Evolutionary conservation across 2,888 invertebrate genomes (phyloP).

Genomic region (Hypomecis punctinalis): DNA sequence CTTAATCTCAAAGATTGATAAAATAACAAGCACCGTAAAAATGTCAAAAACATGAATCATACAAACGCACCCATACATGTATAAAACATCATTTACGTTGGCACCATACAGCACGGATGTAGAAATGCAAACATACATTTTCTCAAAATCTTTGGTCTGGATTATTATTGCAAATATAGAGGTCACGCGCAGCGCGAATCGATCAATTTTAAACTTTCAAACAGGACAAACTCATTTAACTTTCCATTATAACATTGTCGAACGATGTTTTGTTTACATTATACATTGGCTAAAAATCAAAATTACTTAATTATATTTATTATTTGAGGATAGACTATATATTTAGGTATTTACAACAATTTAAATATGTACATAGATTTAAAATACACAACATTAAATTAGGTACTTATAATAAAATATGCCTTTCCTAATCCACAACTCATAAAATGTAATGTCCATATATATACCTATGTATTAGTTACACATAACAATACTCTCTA

Average conservation of each 20-base stretch:
- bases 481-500: conserved; percentile 40
- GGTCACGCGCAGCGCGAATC: conserved; percentile 44
- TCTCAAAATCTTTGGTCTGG: conserved; percentile 75
- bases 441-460: conserved; percentile 47
- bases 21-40: conserved; percentile 52
- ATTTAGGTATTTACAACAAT: conserved; percentile 76
- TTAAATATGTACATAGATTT: conserved; percentile 77
- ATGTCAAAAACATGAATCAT: conserved; percentile 39
- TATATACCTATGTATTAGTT: conserved; percentile 37
- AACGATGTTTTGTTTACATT: conserved; percentile 30
- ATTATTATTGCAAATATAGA: conserved; percentile 66
- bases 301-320: conserved; percentile 45
- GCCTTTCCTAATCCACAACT: conserved; percentile 46
- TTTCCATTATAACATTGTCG: conserved; percentile 37
- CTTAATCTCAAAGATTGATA: conserved; percentile 55
- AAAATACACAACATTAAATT: conserved; percentile 73
- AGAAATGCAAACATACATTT: conserved; percentile 62
- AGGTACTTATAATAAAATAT: conserved; percentile 17
- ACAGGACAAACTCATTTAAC: conserved; percentile 39
- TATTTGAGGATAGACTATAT: conserved; percentile 71
- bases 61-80: conserved; percentile 49
- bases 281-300: conserved; percentile 44
- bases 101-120: conserved; percentile 67
- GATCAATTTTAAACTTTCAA: conserved; percentile 42
- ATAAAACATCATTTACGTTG: conserved; percentile 56